These are phyloP conservation scores for Heliconius aoede DNA, from an alignment of 2,888 invertebrate species.

Conservation along the genomic window DNA sequence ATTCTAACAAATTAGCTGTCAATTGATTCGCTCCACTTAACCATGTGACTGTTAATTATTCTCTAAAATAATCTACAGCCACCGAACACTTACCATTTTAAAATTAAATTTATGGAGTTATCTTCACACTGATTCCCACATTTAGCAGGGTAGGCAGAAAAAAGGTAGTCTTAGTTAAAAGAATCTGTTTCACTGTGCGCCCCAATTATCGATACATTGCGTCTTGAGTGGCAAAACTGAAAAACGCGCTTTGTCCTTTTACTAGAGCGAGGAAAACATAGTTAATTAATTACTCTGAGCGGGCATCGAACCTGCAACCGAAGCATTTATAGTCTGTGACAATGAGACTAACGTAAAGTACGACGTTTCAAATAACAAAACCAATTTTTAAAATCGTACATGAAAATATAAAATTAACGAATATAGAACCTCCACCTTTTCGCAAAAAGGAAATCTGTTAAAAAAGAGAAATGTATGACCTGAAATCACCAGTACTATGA, in stretches of 20 bases:
- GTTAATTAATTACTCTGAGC: not conserved
- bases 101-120: not conserved
- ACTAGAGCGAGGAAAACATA: not conserved
- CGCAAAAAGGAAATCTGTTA: too few relatives aligned
- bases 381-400: too few relatives aligned
- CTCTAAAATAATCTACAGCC: slow-evolving; percentile 19
- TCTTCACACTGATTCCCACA: not conserved
- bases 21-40: slow-evolving; percentile 41
- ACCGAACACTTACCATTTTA: not conserved
- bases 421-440: too few relatives aligned
- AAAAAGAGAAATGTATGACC: too few relatives aligned
- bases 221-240: too few relatives aligned
- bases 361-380: too few relatives aligned
- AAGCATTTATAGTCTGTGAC: not conserved
- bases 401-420: too few relatives aligned
- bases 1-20: slow-evolving; percentile 40
- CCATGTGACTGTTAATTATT: slow-evolving; percentile 33
- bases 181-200: not conserved
- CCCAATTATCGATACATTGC: not conserved
- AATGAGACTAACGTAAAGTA: too few relatives aligned
- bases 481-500: too few relatives aligned
- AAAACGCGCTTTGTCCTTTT: not conserved
- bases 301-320: not conserved
- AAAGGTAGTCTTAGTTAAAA: not conserved
- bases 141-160: not conserved